These are phyloP conservation scores for Diabrotica balteata DNA, from an alignment of 2,888 invertebrate species.

Conservation along the genomic window DNA sequence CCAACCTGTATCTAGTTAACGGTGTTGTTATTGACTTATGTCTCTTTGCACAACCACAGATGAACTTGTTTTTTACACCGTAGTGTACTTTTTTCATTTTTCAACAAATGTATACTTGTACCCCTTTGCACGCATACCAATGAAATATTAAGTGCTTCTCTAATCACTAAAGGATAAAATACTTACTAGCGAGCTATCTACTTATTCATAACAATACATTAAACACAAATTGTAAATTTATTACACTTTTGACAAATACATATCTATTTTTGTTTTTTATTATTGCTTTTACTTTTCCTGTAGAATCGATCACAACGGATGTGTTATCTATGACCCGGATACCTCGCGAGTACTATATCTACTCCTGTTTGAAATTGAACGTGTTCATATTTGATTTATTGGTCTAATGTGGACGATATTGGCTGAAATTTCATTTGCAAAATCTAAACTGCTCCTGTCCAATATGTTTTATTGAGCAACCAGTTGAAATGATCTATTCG, in stretches of 20 bases:
- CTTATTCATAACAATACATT: too few relatives aligned
- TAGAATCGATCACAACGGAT: conserved; percentile 18
- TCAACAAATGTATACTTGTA: too few relatives aligned
- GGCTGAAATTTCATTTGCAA: conserved; percentile 8
- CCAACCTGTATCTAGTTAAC: too few relatives aligned
- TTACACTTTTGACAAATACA: not conserved
- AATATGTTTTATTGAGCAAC: conserved; percentile 6
- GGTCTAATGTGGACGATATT: conserved; percentile 26
- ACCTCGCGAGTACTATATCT: conserved; percentile 17
- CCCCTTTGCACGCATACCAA: too few relatives aligned
- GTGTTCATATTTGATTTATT: conserved; percentile 34
- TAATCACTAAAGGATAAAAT: too few relatives aligned
- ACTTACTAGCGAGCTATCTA: too few relatives aligned
- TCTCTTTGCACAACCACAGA: too few relatives aligned
- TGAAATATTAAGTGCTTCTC: too few relatives aligned
- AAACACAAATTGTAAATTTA: too few relatives aligned
- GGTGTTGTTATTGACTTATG: too few relatives aligned
- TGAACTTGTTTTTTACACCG: too few relatives aligned
- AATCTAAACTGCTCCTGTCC: not conserved
- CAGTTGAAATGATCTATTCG: conserved; percentile 1
- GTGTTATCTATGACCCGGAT: conserved; percentile 28
- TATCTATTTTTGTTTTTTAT: not conserved
- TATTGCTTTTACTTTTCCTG: not conserved
- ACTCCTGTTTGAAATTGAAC: conserved; percentile 35
- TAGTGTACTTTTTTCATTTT: too few relatives aligned